Percentiles rank a stretch among this genome's conserved stretches.
These are phyloP conservation scores for Aurelia aurita complex sp. Pacific DNA, from an alignment of 30 jellyfish, hydroid and myxozoan genomes.

Conservation along the genomic window DNA sequence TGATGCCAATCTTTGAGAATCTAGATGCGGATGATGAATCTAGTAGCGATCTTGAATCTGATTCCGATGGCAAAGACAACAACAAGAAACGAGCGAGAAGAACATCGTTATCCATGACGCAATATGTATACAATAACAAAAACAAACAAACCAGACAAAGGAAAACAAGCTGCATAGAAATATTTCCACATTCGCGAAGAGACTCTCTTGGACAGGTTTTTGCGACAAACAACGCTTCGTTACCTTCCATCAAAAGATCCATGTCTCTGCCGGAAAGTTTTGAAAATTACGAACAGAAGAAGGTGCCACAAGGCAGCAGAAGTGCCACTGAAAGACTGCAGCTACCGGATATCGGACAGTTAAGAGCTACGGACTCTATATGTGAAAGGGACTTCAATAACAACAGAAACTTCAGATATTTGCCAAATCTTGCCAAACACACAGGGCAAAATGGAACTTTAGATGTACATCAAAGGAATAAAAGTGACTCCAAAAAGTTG, in stretches of 20 bases:
- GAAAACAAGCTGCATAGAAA: conserved; percentile 61
- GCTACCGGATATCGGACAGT: conserved; percentile 48
- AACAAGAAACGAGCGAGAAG: conserved; percentile 13
- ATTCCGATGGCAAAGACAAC: not conserved
- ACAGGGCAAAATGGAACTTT: conserved; percentile 27
- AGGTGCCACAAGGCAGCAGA: conserved; percentile 49
- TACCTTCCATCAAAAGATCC: conserved; percentile 54
- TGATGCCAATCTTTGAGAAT: conserved; percentile 57
- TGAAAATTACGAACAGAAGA: conserved; percentile 27
- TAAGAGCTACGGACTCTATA: not conserved
- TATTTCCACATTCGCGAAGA: conserved; percentile 11
- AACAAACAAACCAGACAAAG: conserved; percentile 23
- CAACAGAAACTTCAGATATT: conserved; percentile 15
- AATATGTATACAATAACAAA: conserved; percentile 2
- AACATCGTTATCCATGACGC: conserved; percentile 17
- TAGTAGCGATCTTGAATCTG: conserved; percentile 45
- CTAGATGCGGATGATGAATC: conserved; percentile 73
- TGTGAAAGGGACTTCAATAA: not conserved
- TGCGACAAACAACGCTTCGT: not conserved
- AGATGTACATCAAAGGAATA: conserved; percentile 25
- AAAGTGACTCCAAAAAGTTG: conserved; percentile 19
- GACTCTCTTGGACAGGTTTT: not conserved
- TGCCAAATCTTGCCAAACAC: conserved; percentile 50
- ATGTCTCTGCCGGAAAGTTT: conserved; percentile 69
- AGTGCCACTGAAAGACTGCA: conserved; percentile 70